phyloP scores from a whole-genome alignment of 2,113 vertebrate species.

The Puma concolor region DNA sequence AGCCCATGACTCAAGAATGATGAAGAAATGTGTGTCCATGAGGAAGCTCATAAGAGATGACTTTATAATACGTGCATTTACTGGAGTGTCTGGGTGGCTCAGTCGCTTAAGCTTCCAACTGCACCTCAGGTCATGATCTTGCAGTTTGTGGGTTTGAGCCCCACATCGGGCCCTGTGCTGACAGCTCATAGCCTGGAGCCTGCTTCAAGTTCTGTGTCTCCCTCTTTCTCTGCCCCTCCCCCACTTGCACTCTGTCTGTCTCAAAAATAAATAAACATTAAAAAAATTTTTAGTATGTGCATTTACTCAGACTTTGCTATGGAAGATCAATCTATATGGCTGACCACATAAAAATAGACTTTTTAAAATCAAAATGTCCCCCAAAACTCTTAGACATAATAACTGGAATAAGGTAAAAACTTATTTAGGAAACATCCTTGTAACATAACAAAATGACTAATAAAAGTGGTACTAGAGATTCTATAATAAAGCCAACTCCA shows the following conservation, averaged over 20 bases:
- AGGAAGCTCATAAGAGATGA: neutral
- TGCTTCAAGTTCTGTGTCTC: too few species aligned
- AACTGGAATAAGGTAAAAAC: conserved; percentile 15
- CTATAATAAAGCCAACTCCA: neutral
- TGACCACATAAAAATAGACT: neutral
- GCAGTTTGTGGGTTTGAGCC: too few species aligned
- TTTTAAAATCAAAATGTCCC: neutral
- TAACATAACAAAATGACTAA: conserved; percentile 42
- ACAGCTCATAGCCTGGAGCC: too few species aligned
- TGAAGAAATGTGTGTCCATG: neutral
- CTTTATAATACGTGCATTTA: neutral
- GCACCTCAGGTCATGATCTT: too few species aligned
- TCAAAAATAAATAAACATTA: too few species aligned
- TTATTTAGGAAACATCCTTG: conserved; percentile 38
- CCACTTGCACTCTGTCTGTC: too few species aligned
- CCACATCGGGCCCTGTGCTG: too few species aligned
- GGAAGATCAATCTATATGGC: neutral
- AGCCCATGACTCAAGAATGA: neutral
- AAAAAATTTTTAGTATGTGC: neutral
- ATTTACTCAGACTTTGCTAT: conserved; percentile 1
- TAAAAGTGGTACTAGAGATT: conserved; percentile 27
- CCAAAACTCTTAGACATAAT: neutral
- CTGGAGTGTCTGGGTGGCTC: neutral
- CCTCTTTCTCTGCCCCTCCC: too few species aligned
- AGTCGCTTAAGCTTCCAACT: too few species aligned